These are phyloP conservation scores for Asteroscopus sphinx DNA, from an alignment of 2,888 invertebrate genomes.

Conservation along the genomic window DNA sequence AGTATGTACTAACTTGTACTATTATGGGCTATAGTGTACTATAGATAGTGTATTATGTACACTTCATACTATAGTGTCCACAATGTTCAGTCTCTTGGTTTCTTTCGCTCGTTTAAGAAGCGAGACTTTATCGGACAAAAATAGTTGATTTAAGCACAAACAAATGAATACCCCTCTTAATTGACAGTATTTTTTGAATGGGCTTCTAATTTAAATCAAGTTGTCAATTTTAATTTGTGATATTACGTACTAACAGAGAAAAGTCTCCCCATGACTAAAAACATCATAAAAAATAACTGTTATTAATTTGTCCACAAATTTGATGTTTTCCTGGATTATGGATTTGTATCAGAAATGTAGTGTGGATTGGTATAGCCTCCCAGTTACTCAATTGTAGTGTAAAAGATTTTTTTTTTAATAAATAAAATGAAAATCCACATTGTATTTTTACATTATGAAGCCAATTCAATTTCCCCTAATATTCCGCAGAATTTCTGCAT, in stretches of 20 bases:
- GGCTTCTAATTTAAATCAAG: neutral
- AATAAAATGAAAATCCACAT: conserved; percentile 15
- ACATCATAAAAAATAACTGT: conserved; percentile 24
- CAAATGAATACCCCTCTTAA: no score
- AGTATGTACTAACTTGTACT: neutral
- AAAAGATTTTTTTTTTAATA: no score
- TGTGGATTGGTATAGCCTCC: conserved; percentile 7
- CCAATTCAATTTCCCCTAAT: conserved; percentile 24
- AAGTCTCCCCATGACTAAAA: conserved; percentile 11
- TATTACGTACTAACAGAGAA: neutral
- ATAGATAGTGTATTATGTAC: no score
- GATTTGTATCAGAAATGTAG: conserved; percentile 41
- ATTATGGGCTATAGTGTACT: no score
- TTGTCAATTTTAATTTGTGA: neutral
- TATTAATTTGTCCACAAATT: conserved; percentile 22
- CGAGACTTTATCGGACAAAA: no score
- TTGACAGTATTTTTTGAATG: no score
- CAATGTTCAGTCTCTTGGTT: no score
- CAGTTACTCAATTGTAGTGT: no score
- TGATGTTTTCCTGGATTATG: conserved; percentile 26
- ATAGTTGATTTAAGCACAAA: no score
- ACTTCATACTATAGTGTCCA: no score
- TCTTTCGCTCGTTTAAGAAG: no score
- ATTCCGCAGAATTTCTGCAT: conserved; percentile 5
- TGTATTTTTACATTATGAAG: conserved; percentile 47